Conservation (phyloP, 1,140 invertebrate species). For the Eriosoma lanigerum region DNA sequence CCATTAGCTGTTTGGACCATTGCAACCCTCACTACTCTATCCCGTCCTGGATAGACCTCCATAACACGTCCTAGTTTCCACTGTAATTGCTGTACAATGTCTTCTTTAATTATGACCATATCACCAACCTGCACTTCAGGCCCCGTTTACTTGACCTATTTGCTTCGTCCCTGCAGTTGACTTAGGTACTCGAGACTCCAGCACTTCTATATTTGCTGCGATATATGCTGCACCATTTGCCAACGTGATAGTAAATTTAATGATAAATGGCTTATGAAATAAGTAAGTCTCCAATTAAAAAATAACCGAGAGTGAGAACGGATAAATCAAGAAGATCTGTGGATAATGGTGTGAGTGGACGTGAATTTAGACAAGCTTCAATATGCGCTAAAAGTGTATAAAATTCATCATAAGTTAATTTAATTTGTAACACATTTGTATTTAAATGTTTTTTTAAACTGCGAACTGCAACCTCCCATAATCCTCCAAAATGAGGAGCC, state of each 20-base stretch:
- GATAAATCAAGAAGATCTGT: too few species aligned
- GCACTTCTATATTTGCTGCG: conserved; percentile 57
- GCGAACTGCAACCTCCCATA: too few species aligned
- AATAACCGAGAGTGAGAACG: neutral
- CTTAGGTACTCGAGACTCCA: conserved; percentile 57
- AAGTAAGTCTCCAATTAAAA: neutral
- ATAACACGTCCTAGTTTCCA: conserved; percentile 55
- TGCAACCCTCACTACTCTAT: conserved; percentile 53
- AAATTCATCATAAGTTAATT: too few species aligned
- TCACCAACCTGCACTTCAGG: conserved; percentile 45
- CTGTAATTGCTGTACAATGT: conserved; percentile 38
- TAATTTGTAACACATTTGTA: too few species aligned
- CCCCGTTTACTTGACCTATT: conserved; percentile 53
- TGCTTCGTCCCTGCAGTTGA: conserved; percentile 55
- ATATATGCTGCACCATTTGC: conserved; percentile 54
- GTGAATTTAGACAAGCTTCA: too few species aligned
- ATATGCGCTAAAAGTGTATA: too few species aligned
- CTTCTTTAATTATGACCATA: conserved; percentile 54
- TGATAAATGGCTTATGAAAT: neutral
- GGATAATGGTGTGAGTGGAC: too few species aligned
- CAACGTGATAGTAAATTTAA: conserved; percentile 51
- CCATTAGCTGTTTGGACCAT: neutral
- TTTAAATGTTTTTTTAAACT: too few species aligned
- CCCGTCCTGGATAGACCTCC: conserved; percentile 53
- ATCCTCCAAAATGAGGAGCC: neutral